phyloP scores from a whole-genome alignment of 2,888 invertebrate species.

The Pyrrhosoma nymphula region DNA sequence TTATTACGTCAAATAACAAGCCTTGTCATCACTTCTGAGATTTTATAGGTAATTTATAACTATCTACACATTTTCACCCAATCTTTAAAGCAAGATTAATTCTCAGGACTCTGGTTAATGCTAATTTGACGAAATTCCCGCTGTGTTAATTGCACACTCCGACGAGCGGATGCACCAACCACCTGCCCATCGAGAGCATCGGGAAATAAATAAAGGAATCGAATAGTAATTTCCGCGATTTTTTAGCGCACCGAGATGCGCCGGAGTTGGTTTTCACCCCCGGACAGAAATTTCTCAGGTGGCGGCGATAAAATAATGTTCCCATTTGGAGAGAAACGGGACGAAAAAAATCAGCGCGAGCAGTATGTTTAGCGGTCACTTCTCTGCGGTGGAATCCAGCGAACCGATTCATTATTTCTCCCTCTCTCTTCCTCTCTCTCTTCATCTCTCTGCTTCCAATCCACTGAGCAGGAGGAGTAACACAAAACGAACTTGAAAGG shows the following conservation, averaged over 20 bases:
- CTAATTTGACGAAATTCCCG: constrained; percentile 15
- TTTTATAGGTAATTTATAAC: background rate
- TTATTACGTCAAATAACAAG: no score
- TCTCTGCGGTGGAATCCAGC: background rate
- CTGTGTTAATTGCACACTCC: background rate
- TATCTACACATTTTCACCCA: background rate
- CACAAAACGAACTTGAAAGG: background rate
- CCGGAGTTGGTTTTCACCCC: background rate
- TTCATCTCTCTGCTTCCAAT: background rate
- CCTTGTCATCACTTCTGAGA: background rate
- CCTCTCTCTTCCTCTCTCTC: no score
- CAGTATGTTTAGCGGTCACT: background rate
- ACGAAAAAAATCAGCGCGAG: background rate
- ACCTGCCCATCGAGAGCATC: constrained; percentile 3
- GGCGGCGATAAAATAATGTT: constrained; percentile 19
- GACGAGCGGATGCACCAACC: background rate
- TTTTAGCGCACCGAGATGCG: background rate
- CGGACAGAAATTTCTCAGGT: background rate
- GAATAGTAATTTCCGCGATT: background rate
- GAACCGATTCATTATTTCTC: background rate
- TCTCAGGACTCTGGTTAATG: background rate
- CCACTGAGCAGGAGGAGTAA: background rate
- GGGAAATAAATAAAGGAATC: background rate
- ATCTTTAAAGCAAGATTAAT: background rate
- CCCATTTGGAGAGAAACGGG: background rate